phyloP scores from a whole-genome alignment of 2,888 invertebrate genomes.

The Stenodema calcarata region DNA sequence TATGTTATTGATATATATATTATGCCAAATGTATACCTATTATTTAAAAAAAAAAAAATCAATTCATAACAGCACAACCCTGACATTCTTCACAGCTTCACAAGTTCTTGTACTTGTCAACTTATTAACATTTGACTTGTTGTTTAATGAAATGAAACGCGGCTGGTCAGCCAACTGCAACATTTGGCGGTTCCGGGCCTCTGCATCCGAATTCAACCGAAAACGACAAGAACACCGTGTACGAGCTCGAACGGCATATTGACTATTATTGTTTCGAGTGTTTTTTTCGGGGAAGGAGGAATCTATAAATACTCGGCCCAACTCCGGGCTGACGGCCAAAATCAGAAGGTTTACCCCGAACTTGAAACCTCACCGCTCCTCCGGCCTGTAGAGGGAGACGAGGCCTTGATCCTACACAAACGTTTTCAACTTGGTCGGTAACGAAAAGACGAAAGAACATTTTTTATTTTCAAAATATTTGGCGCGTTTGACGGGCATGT shows the following conservation, averaged over 20 bases:
- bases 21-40: too few relatives aligned
- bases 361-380: conserved; percentile 16
- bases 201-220: too few relatives aligned
- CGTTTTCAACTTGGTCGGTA: neutral
- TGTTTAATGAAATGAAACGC: too few relatives aligned
- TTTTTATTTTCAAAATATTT: neutral
- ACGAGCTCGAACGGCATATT: neutral
- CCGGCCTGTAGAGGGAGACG: neutral
- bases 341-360: conserved; percentile 41
- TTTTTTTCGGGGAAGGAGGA: neutral
- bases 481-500: neutral
- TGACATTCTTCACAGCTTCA: too few relatives aligned
- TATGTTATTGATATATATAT: too few relatives aligned
- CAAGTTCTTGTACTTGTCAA: too few relatives aligned
- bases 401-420: conserved; percentile 7
- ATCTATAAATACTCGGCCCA: conserved; percentile 1
- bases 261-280: conserved; percentile 31
- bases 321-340: conserved; percentile 15
- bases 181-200: too few relatives aligned
- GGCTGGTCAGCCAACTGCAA: too few relatives aligned
- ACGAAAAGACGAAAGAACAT: neutral
- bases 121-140: too few relatives aligned
- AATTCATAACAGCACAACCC: too few relatives aligned
- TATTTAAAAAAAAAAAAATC: too few relatives aligned
- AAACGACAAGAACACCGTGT: neutral